A percentile compares a stretch with the other conserved stretches of the same genome.
Conservation (phyloP, 2,888 invertebrate genomes). For the Cephus pulcher region DNA sequence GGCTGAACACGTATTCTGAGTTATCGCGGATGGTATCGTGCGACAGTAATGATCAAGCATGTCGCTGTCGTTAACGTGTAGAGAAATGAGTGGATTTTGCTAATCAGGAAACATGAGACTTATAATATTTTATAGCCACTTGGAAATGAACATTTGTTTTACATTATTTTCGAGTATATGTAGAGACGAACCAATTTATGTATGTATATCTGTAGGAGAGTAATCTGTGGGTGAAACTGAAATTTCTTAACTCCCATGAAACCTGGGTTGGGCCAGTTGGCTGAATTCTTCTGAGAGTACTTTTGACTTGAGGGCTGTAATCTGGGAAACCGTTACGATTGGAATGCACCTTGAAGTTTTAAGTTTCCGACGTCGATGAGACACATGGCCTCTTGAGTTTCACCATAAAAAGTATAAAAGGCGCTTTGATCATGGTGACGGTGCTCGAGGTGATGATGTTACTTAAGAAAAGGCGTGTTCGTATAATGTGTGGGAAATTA, state of each 20-base stretch:
- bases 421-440: background rate
- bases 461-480: background rate
- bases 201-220: background rate
- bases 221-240: background rate
- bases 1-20: background rate
- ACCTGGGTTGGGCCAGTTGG: background rate
- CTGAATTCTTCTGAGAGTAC: background rate
- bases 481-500: background rate
- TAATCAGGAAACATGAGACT: background rate
- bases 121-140: background rate
- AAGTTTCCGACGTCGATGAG: background rate
- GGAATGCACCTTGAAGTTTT: background rate
- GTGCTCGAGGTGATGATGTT: background rate
- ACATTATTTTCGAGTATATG: background rate
- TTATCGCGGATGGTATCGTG: background rate
- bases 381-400: background rate
- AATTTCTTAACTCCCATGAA: background rate
- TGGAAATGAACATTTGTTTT: background rate
- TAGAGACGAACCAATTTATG: background rate
- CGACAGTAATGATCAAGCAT: background rate
- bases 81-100: background rate
- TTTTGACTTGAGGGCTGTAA: background rate
- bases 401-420: background rate
- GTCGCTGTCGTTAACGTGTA: background rate
- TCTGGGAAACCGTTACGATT: background rate